phyloP scores from a whole-genome alignment of 2,113 vertebrate species.

The Crotalus helleri region DNA sequence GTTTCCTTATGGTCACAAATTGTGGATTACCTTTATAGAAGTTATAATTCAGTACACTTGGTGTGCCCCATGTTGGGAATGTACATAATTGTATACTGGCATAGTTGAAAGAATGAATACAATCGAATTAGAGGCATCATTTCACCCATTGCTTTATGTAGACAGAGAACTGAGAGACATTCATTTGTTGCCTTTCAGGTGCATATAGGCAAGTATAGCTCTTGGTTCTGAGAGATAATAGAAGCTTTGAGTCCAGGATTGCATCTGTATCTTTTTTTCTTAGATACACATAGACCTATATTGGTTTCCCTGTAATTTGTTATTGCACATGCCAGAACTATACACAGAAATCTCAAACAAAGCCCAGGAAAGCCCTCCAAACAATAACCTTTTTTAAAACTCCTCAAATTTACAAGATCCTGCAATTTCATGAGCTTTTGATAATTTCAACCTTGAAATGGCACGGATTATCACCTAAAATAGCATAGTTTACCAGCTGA shows the following conservation, averaged over 20 bases:
- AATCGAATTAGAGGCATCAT: not conserved
- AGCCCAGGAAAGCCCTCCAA: not conserved
- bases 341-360: not conserved
- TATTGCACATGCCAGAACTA: not conserved
- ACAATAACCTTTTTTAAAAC: not conserved
- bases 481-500: not conserved
- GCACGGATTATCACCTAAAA: not conserved
- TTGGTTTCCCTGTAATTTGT: not conserved
- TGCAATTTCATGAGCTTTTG: not conserved
- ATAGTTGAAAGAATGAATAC: not conserved
- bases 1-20: too few relatives aligned
- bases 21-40: not conserved
- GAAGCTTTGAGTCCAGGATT: not conserved
- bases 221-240: not conserved
- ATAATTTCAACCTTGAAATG: not conserved
- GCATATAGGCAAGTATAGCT: not conserved
- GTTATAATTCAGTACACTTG: not conserved
- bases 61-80: not conserved
- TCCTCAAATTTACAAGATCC: not conserved
- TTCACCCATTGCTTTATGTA: not conserved
- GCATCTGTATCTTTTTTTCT: not conserved
- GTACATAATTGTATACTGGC: not conserved
- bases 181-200: not conserved
- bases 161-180: not conserved
- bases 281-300: not conserved